Conservation (phyloP, 2,888 invertebrate genomes). For the Elysia crispata region DNA sequence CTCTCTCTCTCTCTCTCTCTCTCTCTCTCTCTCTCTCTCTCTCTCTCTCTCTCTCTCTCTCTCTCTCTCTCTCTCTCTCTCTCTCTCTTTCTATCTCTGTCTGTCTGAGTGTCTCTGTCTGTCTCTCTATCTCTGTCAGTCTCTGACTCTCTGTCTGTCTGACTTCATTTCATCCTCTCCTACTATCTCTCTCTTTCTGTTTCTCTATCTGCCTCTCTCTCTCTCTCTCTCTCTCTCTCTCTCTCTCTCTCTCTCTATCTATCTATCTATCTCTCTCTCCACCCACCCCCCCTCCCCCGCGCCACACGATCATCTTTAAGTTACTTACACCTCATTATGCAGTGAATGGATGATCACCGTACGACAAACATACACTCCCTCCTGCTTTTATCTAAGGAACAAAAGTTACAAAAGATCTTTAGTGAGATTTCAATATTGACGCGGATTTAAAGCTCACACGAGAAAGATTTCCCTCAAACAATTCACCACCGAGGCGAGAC, state of each 20-base stretch:
- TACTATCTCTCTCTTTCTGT: conserved; percentile 21
- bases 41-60: conserved; percentile 20
- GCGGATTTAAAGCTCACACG: too few species aligned
- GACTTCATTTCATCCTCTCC: background rate
- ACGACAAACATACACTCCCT: too few species aligned
- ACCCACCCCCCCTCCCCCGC: background rate
- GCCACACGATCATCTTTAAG: conserved; percentile 20
- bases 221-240: background rate
- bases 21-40: conserved; percentile 19
- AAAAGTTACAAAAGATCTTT: too few species aligned
- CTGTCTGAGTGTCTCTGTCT: background rate
- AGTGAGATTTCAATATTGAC: too few species aligned
- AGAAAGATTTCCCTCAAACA: too few species aligned
- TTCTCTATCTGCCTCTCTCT: conserved; percentile 15
- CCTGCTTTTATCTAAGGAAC: too few species aligned
- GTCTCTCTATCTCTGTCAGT: background rate
- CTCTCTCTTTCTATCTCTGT: conserved; percentile 28
- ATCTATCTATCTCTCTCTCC: conserved; percentile 33
- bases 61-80: conserved; percentile 18
- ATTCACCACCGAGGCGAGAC: too few species aligned
- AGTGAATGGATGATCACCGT: too few species aligned
- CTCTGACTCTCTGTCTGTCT: conserved; percentile 17
- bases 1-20: conserved; percentile 16
- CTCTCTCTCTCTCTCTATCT: conserved; percentile 31
- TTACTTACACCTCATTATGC: too few species aligned